A percentile compares a stretch with the other conserved stretches of the same genome.
Conservation (phyloP, 1,140 invertebrate genomes). For the Cotesia typhae region DNA sequence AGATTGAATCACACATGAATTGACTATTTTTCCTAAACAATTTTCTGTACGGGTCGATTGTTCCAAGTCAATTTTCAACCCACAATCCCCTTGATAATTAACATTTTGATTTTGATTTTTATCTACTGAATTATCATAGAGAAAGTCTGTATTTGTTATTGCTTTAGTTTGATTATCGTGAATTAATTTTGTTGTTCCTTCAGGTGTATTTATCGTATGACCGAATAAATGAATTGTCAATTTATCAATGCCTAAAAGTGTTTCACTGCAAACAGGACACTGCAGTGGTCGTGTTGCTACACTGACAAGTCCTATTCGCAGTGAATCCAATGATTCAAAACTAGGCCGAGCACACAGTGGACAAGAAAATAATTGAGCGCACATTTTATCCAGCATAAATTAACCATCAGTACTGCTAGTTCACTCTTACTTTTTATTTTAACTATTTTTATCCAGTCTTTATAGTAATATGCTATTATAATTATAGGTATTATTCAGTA, state of each 20-base stretch:
- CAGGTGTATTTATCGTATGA: conserved; percentile 66
- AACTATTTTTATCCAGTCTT: no score
- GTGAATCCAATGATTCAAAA: conserved; percentile 74
- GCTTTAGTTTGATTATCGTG: background rate
- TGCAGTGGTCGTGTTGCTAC: conserved; percentile 77
- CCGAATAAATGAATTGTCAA: conserved; percentile 85
- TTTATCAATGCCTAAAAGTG: conserved; percentile 80
- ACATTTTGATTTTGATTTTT: background rate
- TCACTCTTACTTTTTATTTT: conserved; percentile 36
- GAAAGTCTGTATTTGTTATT: background rate
- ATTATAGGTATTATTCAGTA: background rate
- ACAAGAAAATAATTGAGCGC: conserved; percentile 74
- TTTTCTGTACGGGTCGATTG: background rate
- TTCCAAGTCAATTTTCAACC: background rate
- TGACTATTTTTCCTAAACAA: background rate
- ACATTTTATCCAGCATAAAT: conserved; percentile 59
- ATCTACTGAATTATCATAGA: background rate
- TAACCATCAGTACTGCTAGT: background rate
- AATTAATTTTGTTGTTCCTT: conserved; percentile 6
- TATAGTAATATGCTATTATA: background rate
- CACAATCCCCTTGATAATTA: background rate
- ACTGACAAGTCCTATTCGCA: conserved; percentile 76
- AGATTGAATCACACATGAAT: conserved; percentile 2
- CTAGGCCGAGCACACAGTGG: conserved; percentile 78
- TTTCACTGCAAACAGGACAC: conserved; percentile 81